phyloP scores from a whole-genome alignment of 1,140 invertebrate genomes.

The Zaprionus kolodkinae region DNA sequence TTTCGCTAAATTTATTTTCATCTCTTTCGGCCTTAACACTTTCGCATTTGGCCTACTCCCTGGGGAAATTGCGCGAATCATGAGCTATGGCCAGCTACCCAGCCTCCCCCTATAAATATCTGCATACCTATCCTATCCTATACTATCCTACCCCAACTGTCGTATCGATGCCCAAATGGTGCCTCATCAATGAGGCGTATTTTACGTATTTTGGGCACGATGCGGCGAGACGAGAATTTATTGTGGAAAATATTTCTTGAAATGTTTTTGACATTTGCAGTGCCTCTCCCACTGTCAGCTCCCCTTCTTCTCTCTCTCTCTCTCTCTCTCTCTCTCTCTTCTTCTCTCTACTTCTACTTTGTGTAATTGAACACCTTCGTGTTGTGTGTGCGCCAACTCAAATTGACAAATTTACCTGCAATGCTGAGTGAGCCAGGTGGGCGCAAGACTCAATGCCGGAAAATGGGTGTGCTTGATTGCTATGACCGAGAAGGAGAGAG shows the following conservation, averaged over 20 bases:
- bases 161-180: conserved; percentile 12
- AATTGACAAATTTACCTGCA: conserved; percentile 45
- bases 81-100: background rate
- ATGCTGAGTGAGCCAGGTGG: background rate
- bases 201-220: conserved; percentile 39
- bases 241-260: conserved; percentile 47
- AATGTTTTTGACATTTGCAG: conserved; percentile 43
- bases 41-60: background rate
- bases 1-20: background rate
- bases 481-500: background rate
- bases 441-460: background rate
- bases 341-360: conserved; percentile 20
- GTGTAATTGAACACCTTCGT: conserved; percentile 56
- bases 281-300: background rate
- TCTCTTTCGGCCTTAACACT: background rate
- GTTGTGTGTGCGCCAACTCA: conserved; percentile 43
- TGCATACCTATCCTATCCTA: too few species aligned
- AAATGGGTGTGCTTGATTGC: conserved; percentile 30
- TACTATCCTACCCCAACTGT: background rate
- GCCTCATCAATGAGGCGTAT: conserved; percentile 32
- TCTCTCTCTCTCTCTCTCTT: background rate
- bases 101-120: background rate
- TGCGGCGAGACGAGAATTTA: conserved; percentile 21
- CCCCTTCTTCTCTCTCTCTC: background rate
- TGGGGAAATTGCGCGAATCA: background rate